Percentiles rank a stretch among this genome's conserved stretches.
phyloP scores from a whole-genome alignment of 2,888 invertebrate genomes.

The Ypsolopha sequella region DNA sequence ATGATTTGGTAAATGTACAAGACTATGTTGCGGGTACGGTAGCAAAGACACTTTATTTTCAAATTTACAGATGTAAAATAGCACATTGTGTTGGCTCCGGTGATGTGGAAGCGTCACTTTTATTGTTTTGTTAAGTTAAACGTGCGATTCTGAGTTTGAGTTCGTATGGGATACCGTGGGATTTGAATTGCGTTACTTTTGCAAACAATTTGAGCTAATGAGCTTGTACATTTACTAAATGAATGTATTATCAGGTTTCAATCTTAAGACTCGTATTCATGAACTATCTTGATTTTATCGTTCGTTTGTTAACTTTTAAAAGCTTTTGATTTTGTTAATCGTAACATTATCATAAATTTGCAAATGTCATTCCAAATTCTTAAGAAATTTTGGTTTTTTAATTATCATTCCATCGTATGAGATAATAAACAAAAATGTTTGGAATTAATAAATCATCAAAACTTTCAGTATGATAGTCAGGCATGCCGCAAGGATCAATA shows the following conservation, averaged over 20 bases:
- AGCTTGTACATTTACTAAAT: neutral
- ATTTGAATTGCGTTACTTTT: too few relatives aligned
- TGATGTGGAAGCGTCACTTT: neutral
- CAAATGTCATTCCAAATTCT: too few relatives aligned
- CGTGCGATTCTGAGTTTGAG: neutral
- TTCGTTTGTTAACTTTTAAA: too few relatives aligned
- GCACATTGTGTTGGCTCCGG: slow-evolving; percentile 39
- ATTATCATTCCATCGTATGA: too few relatives aligned
- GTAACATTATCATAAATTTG: too few relatives aligned
- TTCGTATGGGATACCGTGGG: neutral
- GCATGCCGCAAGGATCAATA: too few relatives aligned
- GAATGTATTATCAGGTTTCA: too few relatives aligned
- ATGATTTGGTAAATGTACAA: neutral
- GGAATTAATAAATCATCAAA: too few relatives aligned
- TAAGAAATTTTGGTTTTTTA: too few relatives aligned
- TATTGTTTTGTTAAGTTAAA: neutral
- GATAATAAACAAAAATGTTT: too few relatives aligned
- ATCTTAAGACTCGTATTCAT: neutral
- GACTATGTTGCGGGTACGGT: slow-evolving; percentile 59
- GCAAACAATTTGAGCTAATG: neutral
- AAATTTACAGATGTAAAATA: slow-evolving; percentile 57
- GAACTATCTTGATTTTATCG: neutral
- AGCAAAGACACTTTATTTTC: slow-evolving; percentile 53
- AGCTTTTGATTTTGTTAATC: too few relatives aligned
- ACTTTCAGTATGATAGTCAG: too few relatives aligned